Conservation (phyloP, 1,140 invertebrate genomes). For the Homalodisca vitripennis region DNA sequence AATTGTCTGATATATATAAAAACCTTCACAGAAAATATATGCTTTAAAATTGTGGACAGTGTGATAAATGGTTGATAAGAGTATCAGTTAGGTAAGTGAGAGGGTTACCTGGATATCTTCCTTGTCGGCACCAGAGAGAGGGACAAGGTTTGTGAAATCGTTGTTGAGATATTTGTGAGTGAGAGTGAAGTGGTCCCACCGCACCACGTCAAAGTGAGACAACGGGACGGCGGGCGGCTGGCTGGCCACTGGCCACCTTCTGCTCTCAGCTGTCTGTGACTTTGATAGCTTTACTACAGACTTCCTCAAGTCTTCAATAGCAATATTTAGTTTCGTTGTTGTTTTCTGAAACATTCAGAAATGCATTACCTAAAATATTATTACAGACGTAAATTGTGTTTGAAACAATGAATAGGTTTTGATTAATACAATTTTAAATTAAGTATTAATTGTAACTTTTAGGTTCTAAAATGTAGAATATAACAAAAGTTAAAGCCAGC, state of each 20-base stretch:
- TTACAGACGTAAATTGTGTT: too few relatives aligned
- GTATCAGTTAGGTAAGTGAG: too few relatives aligned
- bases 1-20: too few relatives aligned
- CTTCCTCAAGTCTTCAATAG: slow-evolving; percentile 40
- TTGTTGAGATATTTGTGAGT: slow-evolving; percentile 75
- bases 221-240: slow-evolving; percentile 62
- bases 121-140: slow-evolving; percentile 59
- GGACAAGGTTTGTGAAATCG: slow-evolving; percentile 60
- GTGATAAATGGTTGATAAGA: too few relatives aligned
- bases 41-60: too few relatives aligned
- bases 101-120: slow-evolving; percentile 62
- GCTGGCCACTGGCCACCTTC: slow-evolving; percentile 79
- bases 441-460: too few relatives aligned
- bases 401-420: too few relatives aligned
- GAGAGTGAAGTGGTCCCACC: slow-evolving; percentile 81
- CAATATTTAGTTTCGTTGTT: slow-evolving; percentile 34
- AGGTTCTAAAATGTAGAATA: too few relatives aligned
- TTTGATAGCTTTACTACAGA: slow-evolving; percentile 49
- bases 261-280: slow-evolving; percentile 45
- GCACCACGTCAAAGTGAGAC: slow-evolving; percentile 81
- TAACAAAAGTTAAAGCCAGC: too few relatives aligned
- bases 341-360: slow-evolving; percentile 30
- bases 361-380: too few relatives aligned
- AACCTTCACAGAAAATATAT: too few relatives aligned
- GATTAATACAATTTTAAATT: too few relatives aligned